Base-by-base conservation (phyloP, 2,113 vertebrate genomes). In the Albula goreensis region DNA sequence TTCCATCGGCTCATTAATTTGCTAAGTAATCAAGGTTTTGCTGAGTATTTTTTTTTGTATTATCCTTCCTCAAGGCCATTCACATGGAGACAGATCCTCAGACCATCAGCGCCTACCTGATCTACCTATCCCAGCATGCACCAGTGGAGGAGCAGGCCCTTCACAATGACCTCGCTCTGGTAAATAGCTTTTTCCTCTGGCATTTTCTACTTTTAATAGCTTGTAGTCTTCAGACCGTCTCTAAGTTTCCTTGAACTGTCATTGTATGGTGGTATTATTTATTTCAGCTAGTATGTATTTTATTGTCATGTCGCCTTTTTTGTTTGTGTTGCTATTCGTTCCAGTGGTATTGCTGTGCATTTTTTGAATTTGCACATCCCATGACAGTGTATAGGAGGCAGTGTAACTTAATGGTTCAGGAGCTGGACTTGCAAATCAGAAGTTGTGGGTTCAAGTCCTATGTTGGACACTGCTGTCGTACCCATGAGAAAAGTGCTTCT, bases 71-170 rank as follows among this genome's bases (percentile, higher is more conserved):
- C 0, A 83, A 99, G 98, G 98, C 98, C 84, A 97, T 99, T 90
- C 98, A 99, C 90, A 96, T 99, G 97, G 98, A 99, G 93, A 99
- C 98, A 0, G 97, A 99, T 88, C 97, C 98, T 0, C 97, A 98
- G 92, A 98, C 97, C 50, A 97, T 99, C 92, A 99, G 98, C 3
- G 98, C 98, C 83, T 99, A 99, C 91, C 93, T 99, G 88, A 97
- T 99, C 87, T 99, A 99, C 92, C 95, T 99, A 17, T 99, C 98
- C 91, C 97, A 99, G 94, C 97, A 99, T n/a, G 97, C 97, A 15
- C 98, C 98, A 0, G 95, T 98, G 77, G 98, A 98, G 91, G 98
- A 99, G 80, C 98, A 99, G 92, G 94, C 95, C 3, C 96, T 96
- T 57, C 98, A 99, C 90, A 99, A 98, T 0, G 97, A 99, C 88